Conservation (phyloP, 2,888 invertebrate genomes). For the Cheilosia vulpina region DNA sequence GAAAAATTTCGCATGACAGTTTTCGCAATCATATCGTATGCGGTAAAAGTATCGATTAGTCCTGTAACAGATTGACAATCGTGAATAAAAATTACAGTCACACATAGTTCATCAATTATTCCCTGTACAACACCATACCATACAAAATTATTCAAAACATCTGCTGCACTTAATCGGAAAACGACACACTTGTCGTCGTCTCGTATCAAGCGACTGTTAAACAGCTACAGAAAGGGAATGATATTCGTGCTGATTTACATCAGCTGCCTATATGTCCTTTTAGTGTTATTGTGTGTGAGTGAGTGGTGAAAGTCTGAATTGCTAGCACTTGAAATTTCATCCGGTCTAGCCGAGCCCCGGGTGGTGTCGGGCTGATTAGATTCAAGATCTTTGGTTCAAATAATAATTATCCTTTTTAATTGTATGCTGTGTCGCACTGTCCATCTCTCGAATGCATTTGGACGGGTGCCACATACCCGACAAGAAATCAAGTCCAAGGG, state of each 20-base stretch:
- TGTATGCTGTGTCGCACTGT: constrained; percentile 66
- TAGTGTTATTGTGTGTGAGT: constrained; percentile 3
- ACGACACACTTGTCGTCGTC: neutral
- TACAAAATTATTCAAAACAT: constrained; percentile 49
- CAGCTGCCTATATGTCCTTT: constrained; percentile 38
- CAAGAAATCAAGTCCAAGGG: constrained; percentile 62
- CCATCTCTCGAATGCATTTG: constrained; percentile 69
- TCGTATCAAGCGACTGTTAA: neutral
- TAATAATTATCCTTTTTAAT: constrained; percentile 72
- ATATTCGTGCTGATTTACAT: constrained; percentile 39
- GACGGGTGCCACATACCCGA: constrained; percentile 66
- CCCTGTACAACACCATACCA: constrained; percentile 16
- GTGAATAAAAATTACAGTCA: constrained; percentile 27
- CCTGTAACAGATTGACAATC: neutral
- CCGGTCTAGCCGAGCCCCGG: constrained; percentile 67
- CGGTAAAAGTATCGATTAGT: constrained; percentile 32
- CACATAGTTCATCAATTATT: constrained; percentile 57
- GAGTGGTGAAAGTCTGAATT: constrained; percentile 39
- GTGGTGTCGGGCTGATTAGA: constrained; percentile 67
- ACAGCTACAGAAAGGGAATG: constrained; percentile 16
- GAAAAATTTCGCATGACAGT: neutral
- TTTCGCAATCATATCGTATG: neutral
- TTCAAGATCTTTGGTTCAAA: constrained; percentile 72
- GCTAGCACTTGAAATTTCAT: constrained; percentile 69
- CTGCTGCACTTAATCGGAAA: constrained; percentile 44